phyloP scores from a whole-genome alignment of 2,797 vertebrate genomes.

The Danionella dracula region DNA sequence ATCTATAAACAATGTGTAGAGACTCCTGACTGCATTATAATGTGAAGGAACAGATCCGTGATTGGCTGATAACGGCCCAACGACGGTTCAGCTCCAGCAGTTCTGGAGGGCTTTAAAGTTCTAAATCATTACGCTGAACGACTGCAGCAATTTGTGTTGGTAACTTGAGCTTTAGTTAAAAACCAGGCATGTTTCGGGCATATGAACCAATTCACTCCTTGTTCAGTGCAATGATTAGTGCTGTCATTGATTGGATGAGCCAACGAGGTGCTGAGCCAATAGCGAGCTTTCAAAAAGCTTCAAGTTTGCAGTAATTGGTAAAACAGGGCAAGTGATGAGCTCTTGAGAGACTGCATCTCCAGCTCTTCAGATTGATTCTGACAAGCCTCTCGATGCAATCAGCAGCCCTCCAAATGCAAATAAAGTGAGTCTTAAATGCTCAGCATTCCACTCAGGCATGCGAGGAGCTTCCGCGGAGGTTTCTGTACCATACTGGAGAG shows the following conservation, averaged over 20 bases:
- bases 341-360: background rate
- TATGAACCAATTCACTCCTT: background rate
- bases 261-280: background rate
- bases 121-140: too few relatives aligned
- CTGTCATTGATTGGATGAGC: background rate
- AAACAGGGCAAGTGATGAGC: background rate
- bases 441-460: background rate
- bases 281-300: background rate
- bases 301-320: background rate
- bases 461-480: background rate
- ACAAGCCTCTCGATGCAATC: conserved; percentile 15
- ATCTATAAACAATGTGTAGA: too few relatives aligned
- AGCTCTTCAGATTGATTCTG: background rate
- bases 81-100: too few relatives aligned
- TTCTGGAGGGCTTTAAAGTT: too few relatives aligned
- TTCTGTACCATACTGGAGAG: background rate
- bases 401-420: conserved; percentile 18
- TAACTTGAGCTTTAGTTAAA: too few relatives aligned
- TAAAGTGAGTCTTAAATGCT: background rate
- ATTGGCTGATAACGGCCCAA: too few relatives aligned
- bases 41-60: too few relatives aligned
- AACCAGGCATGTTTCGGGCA: too few relatives aligned
- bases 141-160: too few relatives aligned
- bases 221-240: conserved; percentile 7
- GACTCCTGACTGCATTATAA: too few relatives aligned